These are phyloP conservation scores for Himalopsyche anomala DNA, from an alignment of 2,888 invertebrate species.

Conservation along the genomic window DNA sequence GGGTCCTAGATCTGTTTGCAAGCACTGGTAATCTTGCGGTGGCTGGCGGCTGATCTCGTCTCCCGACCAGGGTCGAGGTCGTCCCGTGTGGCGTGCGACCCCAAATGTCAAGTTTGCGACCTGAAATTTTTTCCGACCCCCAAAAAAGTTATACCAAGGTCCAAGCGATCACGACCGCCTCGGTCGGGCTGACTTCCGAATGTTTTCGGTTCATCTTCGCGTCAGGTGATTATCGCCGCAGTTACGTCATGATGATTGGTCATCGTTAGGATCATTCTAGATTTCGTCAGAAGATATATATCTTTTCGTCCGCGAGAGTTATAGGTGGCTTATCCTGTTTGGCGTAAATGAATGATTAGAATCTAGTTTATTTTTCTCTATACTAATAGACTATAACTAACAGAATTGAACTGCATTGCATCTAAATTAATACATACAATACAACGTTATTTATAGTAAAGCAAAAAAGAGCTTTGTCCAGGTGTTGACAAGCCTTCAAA, in stretches of 20 bases:
- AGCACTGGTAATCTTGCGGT: constrained; percentile 1
- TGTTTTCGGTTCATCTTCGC: constrained; percentile 40
- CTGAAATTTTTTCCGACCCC: constrained; percentile 50
- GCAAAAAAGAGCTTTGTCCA: too few species aligned
- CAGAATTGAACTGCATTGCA: too few species aligned
- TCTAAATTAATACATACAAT: too few species aligned
- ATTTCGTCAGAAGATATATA: neutral
- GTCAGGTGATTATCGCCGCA: constrained; percentile 23
- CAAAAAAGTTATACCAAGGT: constrained; percentile 47
- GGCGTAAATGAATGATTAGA: too few species aligned
- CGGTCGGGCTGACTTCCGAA: constrained; percentile 48
- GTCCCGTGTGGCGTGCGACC: constrained; percentile 56
- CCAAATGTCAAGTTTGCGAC: constrained; percentile 56
- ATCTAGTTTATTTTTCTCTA: too few species aligned
- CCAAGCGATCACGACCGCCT: constrained; percentile 47
- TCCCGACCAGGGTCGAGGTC: constrained; percentile 57
- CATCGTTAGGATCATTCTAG: constrained; percentile 37
- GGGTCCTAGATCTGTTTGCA: neutral
- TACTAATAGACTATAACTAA: too few species aligned
- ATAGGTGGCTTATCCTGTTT: too few species aligned
- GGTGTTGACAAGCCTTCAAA: too few species aligned
- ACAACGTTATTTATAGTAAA: too few species aligned
- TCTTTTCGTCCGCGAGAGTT: too few species aligned
- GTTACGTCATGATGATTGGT: constrained; percentile 36
- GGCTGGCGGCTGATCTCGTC: neutral